Conservation (phyloP, 2,888 invertebrate species). For the Pteria penguin region DNA sequence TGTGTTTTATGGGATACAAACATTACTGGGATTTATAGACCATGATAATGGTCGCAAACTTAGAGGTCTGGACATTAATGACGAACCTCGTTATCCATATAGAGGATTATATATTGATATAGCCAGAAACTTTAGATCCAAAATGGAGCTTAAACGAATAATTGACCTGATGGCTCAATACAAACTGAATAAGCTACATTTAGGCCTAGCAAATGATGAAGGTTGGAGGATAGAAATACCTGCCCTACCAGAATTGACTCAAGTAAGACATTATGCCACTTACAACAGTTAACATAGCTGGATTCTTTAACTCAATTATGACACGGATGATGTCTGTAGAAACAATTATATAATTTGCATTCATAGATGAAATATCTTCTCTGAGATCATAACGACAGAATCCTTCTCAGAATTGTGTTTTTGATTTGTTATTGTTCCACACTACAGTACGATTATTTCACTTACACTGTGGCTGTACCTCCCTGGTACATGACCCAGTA, state of each 20-base stretch:
- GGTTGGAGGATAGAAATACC: slow-evolving; percentile 78
- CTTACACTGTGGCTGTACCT: no score
- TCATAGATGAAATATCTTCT: no score
- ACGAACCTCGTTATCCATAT: slow-evolving; percentile 62
- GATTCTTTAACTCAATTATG: no score
- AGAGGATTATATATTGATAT: slow-evolving; percentile 66
- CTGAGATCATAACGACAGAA: no score
- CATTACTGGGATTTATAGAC: slow-evolving; percentile 54
- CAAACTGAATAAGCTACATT: slow-evolving; percentile 76
- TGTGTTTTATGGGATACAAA: slow-evolving; percentile 67
- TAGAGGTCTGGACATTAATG: slow-evolving; percentile 36
- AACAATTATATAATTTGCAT: no score
- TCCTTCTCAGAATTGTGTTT: no score
- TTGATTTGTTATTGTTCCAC: no score
- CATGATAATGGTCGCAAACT: neutral
- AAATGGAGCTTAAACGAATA: slow-evolving; percentile 61
- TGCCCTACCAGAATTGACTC: slow-evolving; percentile 72
- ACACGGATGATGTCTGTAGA: no score
- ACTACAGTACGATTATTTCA: no score
- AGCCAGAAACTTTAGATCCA: slow-evolving; percentile 70
- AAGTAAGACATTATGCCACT: no score
- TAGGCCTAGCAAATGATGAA: slow-evolving; percentile 77
- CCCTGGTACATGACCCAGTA: no score
- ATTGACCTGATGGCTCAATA: slow-evolving; percentile 76
- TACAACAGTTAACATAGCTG: no score